These are phyloP conservation scores for Hippocampus abdominalis DNA, from an alignment of 2,113 vertebrate genomes.

Conservation along the genomic window DNA sequence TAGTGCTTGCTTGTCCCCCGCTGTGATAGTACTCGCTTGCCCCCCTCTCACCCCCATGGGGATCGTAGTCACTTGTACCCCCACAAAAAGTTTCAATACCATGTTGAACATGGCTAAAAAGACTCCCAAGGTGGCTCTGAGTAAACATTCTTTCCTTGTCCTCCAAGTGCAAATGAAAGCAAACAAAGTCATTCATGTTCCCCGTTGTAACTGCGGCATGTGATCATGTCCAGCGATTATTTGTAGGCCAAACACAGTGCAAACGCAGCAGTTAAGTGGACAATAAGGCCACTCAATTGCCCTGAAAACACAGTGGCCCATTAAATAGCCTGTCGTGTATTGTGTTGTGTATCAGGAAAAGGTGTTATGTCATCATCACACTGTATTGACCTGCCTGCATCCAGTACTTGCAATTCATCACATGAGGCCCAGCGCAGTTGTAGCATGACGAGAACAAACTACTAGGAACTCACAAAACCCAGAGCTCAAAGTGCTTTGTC, in stretches of 20 bases:
- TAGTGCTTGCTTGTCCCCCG: too few species aligned
- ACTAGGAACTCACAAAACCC: too few species aligned
- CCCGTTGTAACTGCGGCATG: conserved; percentile 9
- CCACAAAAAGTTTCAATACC: neutral
- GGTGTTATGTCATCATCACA: conserved; percentile 38
- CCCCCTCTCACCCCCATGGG: too few species aligned
- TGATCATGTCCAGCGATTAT: conserved; percentile 15
- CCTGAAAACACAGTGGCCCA: conserved; percentile 37
- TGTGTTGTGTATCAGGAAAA: conserved; percentile 12
- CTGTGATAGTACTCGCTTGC: too few species aligned
- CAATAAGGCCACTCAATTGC: conserved; percentile 63
- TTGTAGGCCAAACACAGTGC: conserved; percentile 57
- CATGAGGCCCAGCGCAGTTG: neutral
- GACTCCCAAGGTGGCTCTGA: neutral
- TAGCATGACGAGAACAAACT: neutral
- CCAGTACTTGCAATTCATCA: neutral
- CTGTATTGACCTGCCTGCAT: conserved; percentile 10
- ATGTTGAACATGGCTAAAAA: neutral
- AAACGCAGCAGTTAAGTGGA: conserved; percentile 34
- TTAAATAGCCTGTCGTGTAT: conserved; percentile 16
- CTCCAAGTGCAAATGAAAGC: conserved; percentile 10
- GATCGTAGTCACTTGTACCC: too few species aligned
- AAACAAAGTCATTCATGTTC: conserved; percentile 23
- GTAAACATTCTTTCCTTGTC: conserved; percentile 7
- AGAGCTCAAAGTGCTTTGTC: conserved; percentile 4